phyloP scores from a whole-genome alignment of 2,888 invertebrate species.

The Drosophila prostipennis region DNA sequence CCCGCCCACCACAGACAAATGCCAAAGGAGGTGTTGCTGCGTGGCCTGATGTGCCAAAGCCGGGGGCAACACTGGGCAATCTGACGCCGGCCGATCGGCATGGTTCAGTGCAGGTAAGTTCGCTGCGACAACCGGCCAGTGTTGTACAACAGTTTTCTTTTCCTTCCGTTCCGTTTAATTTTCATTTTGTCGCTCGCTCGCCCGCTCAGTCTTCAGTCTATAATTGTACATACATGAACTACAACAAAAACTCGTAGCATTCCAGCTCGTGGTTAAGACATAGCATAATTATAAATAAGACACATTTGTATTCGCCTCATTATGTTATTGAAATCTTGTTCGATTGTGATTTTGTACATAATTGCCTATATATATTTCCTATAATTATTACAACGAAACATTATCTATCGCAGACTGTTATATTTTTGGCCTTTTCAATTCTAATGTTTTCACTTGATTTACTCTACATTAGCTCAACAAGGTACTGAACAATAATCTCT shows the following conservation, averaged over 20 bases:
- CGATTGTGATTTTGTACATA: conserved; percentile 41
- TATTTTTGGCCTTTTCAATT: conserved; percentile 85
- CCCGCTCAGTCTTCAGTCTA: conserved; percentile 31
- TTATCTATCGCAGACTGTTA: conserved; percentile 83
- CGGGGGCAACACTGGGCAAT: conserved; percentile 91
- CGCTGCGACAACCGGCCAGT: conserved; percentile 77
- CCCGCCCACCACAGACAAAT: conserved; percentile 81
- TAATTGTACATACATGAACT: conserved; percentile 28
- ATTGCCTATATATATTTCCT: conserved; percentile 32
- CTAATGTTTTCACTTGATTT: conserved; percentile 85
- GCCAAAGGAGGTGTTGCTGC: conserved; percentile 91
- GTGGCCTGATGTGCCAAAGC: conserved; percentile 94
- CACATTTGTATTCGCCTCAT: conserved; percentile 31
- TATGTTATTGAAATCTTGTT: conserved; percentile 29
- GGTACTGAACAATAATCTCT: conserved; percentile 77
- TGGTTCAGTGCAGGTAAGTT: conserved; percentile 96
- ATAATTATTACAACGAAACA: conserved; percentile 55
- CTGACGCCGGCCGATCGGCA: conserved; percentile 97
- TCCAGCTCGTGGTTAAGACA: conserved; percentile 9
- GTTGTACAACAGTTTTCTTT: conserved; percentile 35
- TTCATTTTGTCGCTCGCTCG: conserved; percentile 39
- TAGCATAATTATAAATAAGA: conserved; percentile 1
- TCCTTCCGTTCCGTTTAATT: conserved; percentile 34
- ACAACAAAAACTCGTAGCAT: conserved; percentile 3
- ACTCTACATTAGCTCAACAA: conserved; percentile 85